Conservation (phyloP, 2,113 vertebrate species). For the Axis porcinus region DNA sequence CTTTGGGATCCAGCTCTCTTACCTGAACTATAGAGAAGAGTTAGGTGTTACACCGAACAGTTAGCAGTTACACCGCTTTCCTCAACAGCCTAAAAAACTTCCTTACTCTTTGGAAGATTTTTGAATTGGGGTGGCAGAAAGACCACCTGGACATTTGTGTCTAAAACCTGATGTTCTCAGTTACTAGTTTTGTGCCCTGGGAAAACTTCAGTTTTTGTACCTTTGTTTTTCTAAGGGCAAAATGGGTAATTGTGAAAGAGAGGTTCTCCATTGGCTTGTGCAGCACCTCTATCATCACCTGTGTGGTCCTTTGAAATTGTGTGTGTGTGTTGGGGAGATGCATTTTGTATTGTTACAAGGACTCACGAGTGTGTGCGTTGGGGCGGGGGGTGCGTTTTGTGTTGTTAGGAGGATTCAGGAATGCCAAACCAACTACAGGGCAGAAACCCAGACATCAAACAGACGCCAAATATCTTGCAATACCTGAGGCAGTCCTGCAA, state of each 20-base stretch:
- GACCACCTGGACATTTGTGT: background rate
- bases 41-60: background rate
- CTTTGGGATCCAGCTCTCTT: background rate
- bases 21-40: background rate
- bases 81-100: background rate
- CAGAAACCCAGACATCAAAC: background rate
- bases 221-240: background rate
- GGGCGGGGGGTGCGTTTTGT: accelerated
- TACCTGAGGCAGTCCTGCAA: background rate
- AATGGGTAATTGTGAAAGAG: background rate
- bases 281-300: background rate
- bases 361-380: background rate
- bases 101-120: background rate
- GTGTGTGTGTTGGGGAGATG: background rate
- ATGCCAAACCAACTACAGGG: background rate
- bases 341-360: background rate
- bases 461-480: background rate
- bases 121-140: background rate
- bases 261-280: background rate
- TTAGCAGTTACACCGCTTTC: background rate
- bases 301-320: background rate
- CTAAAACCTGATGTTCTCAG: background rate
- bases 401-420: background rate
- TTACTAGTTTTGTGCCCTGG: background rate
- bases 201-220: background rate